Conservation (phyloP, 2,113 vertebrate genomes). For the Diglossa brunneiventris region DNA sequence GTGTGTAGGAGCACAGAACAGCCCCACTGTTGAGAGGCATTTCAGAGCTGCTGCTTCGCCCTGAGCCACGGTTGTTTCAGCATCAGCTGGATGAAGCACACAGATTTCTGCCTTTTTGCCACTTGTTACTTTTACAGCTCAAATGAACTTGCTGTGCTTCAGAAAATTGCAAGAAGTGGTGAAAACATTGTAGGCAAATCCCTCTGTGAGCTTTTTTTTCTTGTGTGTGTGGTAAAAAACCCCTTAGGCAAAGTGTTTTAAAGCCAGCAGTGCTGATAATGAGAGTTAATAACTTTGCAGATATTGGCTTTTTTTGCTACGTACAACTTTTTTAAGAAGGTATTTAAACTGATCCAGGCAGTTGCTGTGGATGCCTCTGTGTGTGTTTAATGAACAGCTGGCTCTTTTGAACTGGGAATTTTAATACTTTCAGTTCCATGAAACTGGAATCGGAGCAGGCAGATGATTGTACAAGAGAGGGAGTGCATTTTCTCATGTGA, state of each 20-base stretch:
- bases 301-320: slow-evolving; percentile 4
- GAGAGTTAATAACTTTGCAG: neutral
- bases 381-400: slow-evolving; percentile 47
- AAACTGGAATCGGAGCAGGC: neutral
- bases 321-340: neutral
- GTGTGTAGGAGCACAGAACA: slow-evolving; percentile 60
- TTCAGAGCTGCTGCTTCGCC: slow-evolving; percentile 1
- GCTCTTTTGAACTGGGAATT: slow-evolving; percentile 12
- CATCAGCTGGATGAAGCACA: neutral
- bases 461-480: slow-evolving; percentile 33
- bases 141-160: neutral
- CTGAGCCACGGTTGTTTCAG: neutral
- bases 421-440: slow-evolving; percentile 43
- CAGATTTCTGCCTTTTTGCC: neutral
- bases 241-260: neutral
- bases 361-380: neutral
- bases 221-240: neutral
- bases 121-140: neutral
- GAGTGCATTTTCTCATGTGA: slow-evolving; percentile 31
- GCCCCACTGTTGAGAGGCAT: slow-evolving; percentile 6
- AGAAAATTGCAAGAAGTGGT: neutral
- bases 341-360: slow-evolving; percentile 1
- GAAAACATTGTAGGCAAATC: neutral
- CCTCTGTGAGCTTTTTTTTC: neutral
- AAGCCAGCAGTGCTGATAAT: neutral